These are phyloP conservation scores for Epizoanthus rinbou DNA, from an alignment of 92 coral and sea anemone species.

Conservation along the genomic window DNA sequence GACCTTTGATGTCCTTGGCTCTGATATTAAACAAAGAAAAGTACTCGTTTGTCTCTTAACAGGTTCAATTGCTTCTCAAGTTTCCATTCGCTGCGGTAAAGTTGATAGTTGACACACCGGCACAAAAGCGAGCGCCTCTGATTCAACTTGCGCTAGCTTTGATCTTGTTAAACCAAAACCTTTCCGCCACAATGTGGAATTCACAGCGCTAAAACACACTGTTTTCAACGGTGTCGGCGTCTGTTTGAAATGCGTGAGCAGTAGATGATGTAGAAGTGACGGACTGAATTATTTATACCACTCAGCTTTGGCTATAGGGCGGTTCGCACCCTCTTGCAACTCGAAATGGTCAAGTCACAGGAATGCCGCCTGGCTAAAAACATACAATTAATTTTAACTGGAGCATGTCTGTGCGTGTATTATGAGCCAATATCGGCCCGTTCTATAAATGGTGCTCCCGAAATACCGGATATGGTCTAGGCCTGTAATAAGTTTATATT, in stretches of 20 bases:
- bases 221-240: neutral
- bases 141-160: constrained; percentile 18
- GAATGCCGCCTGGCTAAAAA: neutral
- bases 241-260: neutral
- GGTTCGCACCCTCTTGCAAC: constrained; percentile 18
- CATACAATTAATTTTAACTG: constrained; percentile 11
- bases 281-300: neutral
- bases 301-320: neutral
- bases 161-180: constrained; percentile 8
- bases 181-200: neutral
- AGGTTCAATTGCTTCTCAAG: constrained; percentile 14
- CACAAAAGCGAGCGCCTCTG: neutral
- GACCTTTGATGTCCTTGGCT: constrained; percentile 12
- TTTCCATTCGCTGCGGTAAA: constrained; percentile 13
- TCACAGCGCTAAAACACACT: neutral
- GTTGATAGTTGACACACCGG: constrained; percentile 7
- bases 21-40: constrained; percentile 26
- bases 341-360: neutral
- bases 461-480: neutral
- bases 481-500: too few species aligned
- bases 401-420: constrained; percentile 33
- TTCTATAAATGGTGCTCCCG: neutral
- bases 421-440: constrained; percentile 14
- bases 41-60: constrained; percentile 26
- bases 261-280: neutral